Conservation (phyloP, 2,888 invertebrate species). For the Agelastica alni region DNA sequence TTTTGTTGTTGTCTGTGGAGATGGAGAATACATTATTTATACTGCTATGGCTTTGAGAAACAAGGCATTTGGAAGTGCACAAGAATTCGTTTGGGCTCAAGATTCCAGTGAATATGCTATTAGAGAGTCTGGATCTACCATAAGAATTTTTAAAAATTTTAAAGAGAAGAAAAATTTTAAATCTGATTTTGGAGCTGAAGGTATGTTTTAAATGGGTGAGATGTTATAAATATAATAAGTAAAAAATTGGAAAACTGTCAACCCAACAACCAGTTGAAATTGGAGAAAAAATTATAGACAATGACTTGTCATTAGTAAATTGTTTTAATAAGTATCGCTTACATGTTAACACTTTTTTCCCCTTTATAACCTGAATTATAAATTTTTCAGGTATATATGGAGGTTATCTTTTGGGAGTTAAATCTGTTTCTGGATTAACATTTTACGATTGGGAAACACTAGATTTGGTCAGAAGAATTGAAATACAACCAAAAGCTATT, state of each 20-base stretch:
- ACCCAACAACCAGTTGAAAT: too few species aligned
- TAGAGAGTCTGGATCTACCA: conserved; percentile 81
- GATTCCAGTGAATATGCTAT: conserved; percentile 94
- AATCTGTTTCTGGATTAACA: conserved; percentile 87
- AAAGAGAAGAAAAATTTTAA: conserved; percentile 96
- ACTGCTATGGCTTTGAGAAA: conserved; percentile 99
- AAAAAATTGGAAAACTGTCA: too few species aligned
- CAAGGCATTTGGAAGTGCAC: conserved; percentile 97
- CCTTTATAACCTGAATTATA: not conserved
- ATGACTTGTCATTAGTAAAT: too few species aligned
- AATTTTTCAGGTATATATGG: conserved; percentile 46
- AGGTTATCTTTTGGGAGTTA: conserved; percentile 66
- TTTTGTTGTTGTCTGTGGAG: conserved; percentile 95
- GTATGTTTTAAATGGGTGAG: too few species aligned
- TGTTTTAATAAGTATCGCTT: too few species aligned
- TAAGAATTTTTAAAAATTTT: conserved; percentile 97
- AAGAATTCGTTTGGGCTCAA: conserved; percentile 98
- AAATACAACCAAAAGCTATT: conserved; percentile 91
- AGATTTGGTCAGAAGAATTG: conserved; percentile 91
- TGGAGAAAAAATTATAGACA: too few species aligned
- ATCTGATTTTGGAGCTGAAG: conserved; percentile 96
- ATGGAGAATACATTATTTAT: conserved; percentile 99
- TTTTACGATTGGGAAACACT: conserved; percentile 98
- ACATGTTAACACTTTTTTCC: too few species aligned
- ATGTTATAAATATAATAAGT: too few species aligned